Conservation (phyloP, 2,113 vertebrate genomes). For the Amia ocellicauda region DNA sequence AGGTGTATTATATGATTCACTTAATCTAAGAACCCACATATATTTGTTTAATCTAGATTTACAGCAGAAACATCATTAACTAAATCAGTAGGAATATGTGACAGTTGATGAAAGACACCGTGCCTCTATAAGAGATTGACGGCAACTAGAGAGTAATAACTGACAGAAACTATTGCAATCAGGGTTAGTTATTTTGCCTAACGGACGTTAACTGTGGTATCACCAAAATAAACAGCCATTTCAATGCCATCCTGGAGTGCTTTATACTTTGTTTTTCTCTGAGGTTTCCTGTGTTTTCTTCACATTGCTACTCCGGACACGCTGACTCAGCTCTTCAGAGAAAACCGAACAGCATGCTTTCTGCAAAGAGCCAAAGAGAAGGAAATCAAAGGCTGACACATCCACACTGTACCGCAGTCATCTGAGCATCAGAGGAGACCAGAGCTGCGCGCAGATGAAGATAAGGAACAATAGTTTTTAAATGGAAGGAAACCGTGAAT, state of each 20-base stretch:
- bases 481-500: too few species aligned
- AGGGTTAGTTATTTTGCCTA: background rate
- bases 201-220: background rate
- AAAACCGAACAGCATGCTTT: constrained; percentile 78
- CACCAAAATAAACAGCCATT: background rate
- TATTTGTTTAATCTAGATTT: background rate
- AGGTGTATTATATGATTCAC: background rate
- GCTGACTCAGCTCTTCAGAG: constrained; percentile 69
- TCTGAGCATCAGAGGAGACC: too few species aligned
- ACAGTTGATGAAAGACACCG: too few species aligned
- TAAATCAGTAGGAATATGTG: too few species aligned
- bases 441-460: too few species aligned
- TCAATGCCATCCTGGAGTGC: background rate
- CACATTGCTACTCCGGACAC: constrained; percentile 58
- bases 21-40: background rate
- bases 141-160: too few species aligned
- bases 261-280: constrained; percentile 71
- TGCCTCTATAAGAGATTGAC: too few species aligned
- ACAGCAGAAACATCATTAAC: too few species aligned
- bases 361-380: constrained; percentile 50
- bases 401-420: background rate
- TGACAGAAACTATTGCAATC: background rate
- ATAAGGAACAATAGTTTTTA: too few species aligned
- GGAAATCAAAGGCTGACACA: background rate
- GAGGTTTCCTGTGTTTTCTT: constrained; percentile 49